Conservation (phyloP, 2,888 invertebrate species). For the Agriotes lineatus region DNA sequence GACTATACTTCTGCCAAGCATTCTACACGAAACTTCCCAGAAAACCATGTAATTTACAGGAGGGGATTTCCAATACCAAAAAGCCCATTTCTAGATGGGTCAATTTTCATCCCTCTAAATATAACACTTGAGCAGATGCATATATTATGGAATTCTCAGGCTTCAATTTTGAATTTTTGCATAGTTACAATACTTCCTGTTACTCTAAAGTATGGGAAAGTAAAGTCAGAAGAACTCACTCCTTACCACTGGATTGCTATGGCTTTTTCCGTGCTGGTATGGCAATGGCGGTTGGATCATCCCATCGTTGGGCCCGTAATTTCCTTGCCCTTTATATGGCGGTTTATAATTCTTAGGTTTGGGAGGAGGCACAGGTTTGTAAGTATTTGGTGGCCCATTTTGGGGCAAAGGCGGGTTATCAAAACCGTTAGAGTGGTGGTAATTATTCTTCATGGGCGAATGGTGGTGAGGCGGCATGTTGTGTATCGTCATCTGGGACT, state of each 20-base stretch:
- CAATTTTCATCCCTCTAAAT: no score
- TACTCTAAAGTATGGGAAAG: no score
- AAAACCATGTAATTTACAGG: no score
- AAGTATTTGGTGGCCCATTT: slow-evolving; percentile 64
- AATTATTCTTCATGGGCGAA: slow-evolving; percentile 58
- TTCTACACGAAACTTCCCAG: no score
- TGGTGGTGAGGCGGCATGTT: slow-evolving; percentile 58
- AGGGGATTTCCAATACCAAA: no score
- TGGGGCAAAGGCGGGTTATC: slow-evolving; percentile 61
- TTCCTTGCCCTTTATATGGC: slow-evolving; percentile 65
- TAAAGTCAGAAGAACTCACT: not conserved
- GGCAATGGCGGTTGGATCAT: slow-evolving; percentile 57
- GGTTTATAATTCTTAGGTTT: slow-evolving; percentile 94
- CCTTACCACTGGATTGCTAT: slow-evolving; percentile 66
- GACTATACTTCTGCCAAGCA: no score
- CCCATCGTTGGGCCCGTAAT: slow-evolving; percentile 55
- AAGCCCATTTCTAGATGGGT: no score
- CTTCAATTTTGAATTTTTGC: no score
- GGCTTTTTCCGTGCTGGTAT: slow-evolving; percentile 66
- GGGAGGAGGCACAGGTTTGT: slow-evolving; percentile 93
- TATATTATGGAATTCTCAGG: no score
- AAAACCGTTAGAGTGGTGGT: slow-evolving; percentile 54
- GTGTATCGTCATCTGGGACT: slow-evolving; percentile 63
- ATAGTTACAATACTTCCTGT: no score
- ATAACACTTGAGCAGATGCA: no score